A percentile compares a stretch with the other conserved stretches of the same genome.
These are phyloP conservation scores for Macrosiphum euphorbiae DNA, from an alignment of 2,888 invertebrate genomes.

Conservation along the genomic window DNA sequence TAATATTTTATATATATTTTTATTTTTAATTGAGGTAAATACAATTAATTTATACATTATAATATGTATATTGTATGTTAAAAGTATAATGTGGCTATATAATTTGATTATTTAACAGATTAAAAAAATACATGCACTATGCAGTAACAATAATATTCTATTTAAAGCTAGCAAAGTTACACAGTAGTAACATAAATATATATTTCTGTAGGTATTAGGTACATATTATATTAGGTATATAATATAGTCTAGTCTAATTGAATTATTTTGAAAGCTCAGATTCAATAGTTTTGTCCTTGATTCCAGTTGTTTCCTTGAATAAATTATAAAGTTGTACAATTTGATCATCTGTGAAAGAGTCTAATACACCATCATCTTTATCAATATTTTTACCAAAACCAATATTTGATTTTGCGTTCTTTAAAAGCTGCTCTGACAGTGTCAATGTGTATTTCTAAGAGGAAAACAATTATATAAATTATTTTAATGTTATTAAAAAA, in stretches of 20 bases:
- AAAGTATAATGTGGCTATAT: neutral
- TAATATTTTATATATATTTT: neutral
- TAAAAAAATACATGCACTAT: neutral
- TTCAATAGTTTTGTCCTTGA: slow-evolving; percentile 65
- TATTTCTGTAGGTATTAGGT: neutral
- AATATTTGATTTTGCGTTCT: slow-evolving; percentile 75
- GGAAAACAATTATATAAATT: slow-evolving; percentile 20
- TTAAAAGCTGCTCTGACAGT: slow-evolving; percentile 80
- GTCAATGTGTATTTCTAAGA: slow-evolving; percentile 82
- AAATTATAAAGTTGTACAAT: slow-evolving; percentile 87
- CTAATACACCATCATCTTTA: slow-evolving; percentile 73
- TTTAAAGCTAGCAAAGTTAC: neutral
- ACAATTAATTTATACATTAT: neutral
- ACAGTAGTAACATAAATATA: neutral
- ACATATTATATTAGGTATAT: too few species aligned
- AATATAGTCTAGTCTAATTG: neutral
- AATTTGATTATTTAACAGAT: neutral
- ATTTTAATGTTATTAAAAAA: neutral
- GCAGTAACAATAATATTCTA: neutral
- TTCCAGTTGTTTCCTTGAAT: slow-evolving; percentile 76
- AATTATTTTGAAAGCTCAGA: slow-evolving; percentile 35
- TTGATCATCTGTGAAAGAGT: slow-evolving; percentile 85
- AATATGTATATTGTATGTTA: neutral
- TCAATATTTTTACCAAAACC: slow-evolving; percentile 78
- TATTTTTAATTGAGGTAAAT: neutral